Base-by-base conservation (phyloP, 1,140 invertebrate genomes). In the Nebria ingens region DNA sequence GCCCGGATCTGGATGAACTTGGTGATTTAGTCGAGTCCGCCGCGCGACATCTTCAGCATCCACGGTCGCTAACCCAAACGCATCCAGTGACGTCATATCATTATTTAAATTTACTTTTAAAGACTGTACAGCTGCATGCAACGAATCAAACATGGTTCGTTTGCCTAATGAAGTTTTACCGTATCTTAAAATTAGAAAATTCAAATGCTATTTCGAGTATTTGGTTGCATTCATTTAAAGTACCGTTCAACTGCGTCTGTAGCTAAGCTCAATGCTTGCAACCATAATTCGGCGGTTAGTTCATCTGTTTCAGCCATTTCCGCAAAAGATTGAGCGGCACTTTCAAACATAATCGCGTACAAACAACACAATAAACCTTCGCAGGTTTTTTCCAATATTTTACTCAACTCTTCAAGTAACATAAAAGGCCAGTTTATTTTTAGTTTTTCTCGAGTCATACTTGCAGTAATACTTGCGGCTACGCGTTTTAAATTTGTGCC, bases 121-220 rank as follows among this genome's bases (percentile, higher is more conserved):
- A 52, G 53, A 34, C 58, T 42, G 45, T 65, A 55, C 2, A 71
- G 73, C 64, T 19, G 71, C 61, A 53, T 65, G 53, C 34, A 82
- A 65, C 52, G 74, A 68, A 65, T 79, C 75, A 13, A 78, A 58
- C 75, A 86, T 77, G 17, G 81, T 82, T 59, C 80, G 63, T 57
- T 84, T 74, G 0, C 77, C 78, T 52, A 71, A 65, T 53, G 73
- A 60, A 12, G 75, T 74, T 54, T 74, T 71, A 25, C 78, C 76
- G 66, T 80, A 65, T 21, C 64, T 67, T 52, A 52, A 61, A 61
- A 59, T 52, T 58, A 58, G 51, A 49, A 21, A 17, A n/a, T n/a
- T n/a, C n/a, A n/a, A n/a, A n/a, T n/a, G n/a, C n/a, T n/a, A 6
- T 17, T 6, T 52, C 4, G 19, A 38, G 25, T 12, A 53, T 4